Evolutionary conservation across 2,797 vertebrate species (phyloP).

Genomic region (Enteromius paludinosus): DNA sequence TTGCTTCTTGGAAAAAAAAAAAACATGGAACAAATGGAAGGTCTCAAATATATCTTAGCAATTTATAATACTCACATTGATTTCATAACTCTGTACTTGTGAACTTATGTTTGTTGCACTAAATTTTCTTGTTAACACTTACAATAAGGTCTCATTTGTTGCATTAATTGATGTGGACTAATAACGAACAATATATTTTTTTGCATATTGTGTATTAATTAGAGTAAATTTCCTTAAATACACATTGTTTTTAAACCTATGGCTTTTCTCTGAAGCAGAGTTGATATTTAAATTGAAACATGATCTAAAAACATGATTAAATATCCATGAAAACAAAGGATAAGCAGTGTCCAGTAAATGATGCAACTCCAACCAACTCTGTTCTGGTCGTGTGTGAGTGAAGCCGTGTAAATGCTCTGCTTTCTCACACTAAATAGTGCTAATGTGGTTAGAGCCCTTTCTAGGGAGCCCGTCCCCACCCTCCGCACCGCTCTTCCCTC

Average conservation of each 20-base stretch:
- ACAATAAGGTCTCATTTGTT: too few species aligned
- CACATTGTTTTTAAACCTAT: neutral
- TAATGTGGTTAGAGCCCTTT: constrained; percentile 3
- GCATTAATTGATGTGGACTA: too few species aligned
- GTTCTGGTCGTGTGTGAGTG: neutral
- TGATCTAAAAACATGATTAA: neutral
- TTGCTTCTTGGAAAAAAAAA: too few species aligned
- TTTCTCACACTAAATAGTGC: constrained; percentile 2
- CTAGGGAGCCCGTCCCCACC: constrained; percentile 39
- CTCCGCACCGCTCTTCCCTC: constrained; percentile 49
- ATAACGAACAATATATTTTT: too few species aligned
- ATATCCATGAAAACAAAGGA: neutral
- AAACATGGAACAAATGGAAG: too few species aligned
- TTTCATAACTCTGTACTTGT: neutral
- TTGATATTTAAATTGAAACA: neutral
- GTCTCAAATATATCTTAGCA: neutral
- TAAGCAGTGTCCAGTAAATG: neutral
- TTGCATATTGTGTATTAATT: too few species aligned
- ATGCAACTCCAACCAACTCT: neutral
- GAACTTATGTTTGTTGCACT: neutral
- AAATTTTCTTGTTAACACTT: neutral
- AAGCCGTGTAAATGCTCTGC: neutral
- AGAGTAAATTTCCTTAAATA: neutral
- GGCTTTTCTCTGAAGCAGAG: neutral
- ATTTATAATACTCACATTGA: neutral